Percentiles rank a stretch among this genome's conserved stretches.
Conservation (phyloP, 2,888 invertebrate species). For the Embidobia sp. region DNA sequence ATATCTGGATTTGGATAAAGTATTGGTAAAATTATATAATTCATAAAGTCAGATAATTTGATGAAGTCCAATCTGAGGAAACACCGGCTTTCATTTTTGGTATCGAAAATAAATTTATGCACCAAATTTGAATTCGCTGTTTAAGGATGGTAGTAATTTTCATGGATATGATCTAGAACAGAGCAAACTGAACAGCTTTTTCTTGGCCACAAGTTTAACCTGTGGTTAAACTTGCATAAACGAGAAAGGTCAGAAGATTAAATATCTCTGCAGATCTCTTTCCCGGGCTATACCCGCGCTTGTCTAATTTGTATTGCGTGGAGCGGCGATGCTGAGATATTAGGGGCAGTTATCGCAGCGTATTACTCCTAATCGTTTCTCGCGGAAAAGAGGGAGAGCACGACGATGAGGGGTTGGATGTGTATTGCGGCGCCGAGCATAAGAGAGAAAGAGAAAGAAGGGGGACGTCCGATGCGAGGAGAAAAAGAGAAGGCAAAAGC, state of each 20-base stretch:
- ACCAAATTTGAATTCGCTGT: no score
- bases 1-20: no score
- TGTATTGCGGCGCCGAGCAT: slow-evolving; percentile 57
- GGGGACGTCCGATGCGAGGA: slow-evolving; percentile 55
- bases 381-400: slow-evolving; percentile 66
- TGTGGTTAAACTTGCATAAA: no score
- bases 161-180: no score
- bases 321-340: slow-evolving; percentile 77
- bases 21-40: no score
- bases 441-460: slow-evolving; percentile 65
- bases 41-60: no score
- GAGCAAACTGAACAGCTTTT: no score
- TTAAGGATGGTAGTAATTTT: no score
- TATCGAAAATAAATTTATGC: no score
- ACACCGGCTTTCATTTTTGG: not conserved
- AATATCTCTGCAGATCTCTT: no score
- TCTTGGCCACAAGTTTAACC: no score
- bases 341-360: slow-evolving; percentile 80
- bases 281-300: slow-evolving; percentile 61
- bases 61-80: not conserved
- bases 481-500: slow-evolving; percentile 71
- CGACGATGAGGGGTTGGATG: slow-evolving; percentile 58
- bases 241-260: no score
- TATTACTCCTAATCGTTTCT: slow-evolving; percentile 81
- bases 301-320: slow-evolving; percentile 79